phyloP scores from a whole-genome alignment of 2,797 vertebrate species.

The Hoplostethus atlanticus region DNA sequence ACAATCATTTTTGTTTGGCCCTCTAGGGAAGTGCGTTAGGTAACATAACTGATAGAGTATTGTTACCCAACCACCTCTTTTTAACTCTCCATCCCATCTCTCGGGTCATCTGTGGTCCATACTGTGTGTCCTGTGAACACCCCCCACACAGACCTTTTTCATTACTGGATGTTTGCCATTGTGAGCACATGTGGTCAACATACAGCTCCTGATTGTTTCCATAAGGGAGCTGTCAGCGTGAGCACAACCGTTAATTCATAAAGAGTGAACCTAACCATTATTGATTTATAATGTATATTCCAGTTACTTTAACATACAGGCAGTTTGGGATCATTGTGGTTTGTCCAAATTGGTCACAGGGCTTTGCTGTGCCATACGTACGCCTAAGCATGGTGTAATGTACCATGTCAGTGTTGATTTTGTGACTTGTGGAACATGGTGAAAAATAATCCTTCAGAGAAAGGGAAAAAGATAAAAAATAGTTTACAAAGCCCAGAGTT shows the following conservation, averaged over 20 bases:
- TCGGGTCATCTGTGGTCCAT: slow-evolving; percentile 27
- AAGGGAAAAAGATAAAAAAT: background rate
- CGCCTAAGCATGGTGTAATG: background rate
- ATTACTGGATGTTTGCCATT: slow-evolving; percentile 12
- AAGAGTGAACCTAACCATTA: slow-evolving; percentile 2
- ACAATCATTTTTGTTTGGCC: too few species aligned
- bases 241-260: background rate
- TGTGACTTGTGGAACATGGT: background rate
- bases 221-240: slow-evolving; percentile 3
- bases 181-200: slow-evolving; percentile 47
- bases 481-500: slow-evolving; percentile 37
- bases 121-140: slow-evolving; percentile 13
- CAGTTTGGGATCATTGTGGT: slow-evolving; percentile 1
- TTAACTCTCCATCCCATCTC: background rate
- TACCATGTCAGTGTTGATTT: background rate
- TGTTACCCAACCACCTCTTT: background rate
- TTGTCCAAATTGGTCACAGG: background rate
- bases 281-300: background rate
- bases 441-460: background rate
- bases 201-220: slow-evolving; percentile 42
- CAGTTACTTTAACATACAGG: background rate
- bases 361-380: background rate
- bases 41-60: background rate
- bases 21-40: background rate
- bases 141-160: slow-evolving; percentile 14